Base-by-base conservation (phyloP, 2,113 vertebrate species). In the Tauraco erythrolophus region DNA sequence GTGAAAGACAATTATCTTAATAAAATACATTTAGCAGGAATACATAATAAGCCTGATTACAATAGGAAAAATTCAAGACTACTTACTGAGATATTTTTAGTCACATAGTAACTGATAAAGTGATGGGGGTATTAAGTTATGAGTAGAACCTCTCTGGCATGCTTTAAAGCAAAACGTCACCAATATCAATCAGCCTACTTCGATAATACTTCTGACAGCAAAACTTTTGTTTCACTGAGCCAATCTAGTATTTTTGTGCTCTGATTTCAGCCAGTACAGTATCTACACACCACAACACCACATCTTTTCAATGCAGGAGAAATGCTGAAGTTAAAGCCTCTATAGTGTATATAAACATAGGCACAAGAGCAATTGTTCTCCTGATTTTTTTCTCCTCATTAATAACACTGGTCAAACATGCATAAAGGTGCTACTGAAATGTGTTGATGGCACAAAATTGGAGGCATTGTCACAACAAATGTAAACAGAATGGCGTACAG, bases 1-100 rank as follows among this genome's bases (percentile, higher is more conserved):
- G 41, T 77, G 66, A 94, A 91, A 96, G 89, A 89, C 74, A 80
- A 95, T 87, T 92, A 71, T 75, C 88, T 89, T 95, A 86, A 95
- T 88, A 2, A 39, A 93, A 84, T 53, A 84, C 76, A 2, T 88
- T 85, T 95, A 94, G 35, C 21, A 82, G 50, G 77, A 92, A 87
- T 62, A 83, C 8, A 35, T 94, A 88, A 91, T 91, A 95, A 89
- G 64, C 62, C 74, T 77, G 45, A 92, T 85, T 79, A 94, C 70
- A 96, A 89, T 58, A 88, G n/a, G 41, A 96, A 92, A 84, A 95
- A 92, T 66, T 88, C 69, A 91, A 82, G 72, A 84, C n/a, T 91
- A 91, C 84, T 87, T 94, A 79, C 24, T 11, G 14, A 8, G 11
- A 76, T 91, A 96, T 87, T 94, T 92, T 95, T 89, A 96, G 74